A percentile compares a stretch with the other conserved stretches of the same genome.
phyloP scores from a whole-genome alignment of 2,888 invertebrate species.

The Odiellus spinosus region DNA sequence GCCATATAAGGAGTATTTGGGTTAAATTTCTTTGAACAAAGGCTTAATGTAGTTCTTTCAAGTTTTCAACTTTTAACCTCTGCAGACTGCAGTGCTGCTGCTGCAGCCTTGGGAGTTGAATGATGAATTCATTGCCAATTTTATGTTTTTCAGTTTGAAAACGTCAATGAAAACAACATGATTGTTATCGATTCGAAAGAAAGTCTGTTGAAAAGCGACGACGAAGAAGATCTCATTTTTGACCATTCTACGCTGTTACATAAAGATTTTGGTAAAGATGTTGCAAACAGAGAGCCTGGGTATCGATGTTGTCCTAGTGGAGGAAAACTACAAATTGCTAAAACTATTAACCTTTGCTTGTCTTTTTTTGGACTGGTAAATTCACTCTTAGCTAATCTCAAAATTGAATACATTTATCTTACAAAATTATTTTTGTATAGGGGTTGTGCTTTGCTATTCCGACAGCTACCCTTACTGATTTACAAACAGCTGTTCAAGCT shows the following conservation, averaged over 20 bases:
- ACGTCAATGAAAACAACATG: background rate
- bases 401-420: background rate
- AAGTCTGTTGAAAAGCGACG: background rate
- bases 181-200: background rate
- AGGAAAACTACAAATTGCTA: conserved; percentile 25
- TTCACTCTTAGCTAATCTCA: too few species aligned
- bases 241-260: conserved; percentile 29
- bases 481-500: conserved; percentile 26
- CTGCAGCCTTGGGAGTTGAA: too few species aligned
- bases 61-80: background rate
- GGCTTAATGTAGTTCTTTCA: background rate
- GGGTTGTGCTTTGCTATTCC: conserved; percentile 33
- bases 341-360: conserved; percentile 29
- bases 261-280: conserved; percentile 20
- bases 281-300: conserved; percentile 19
- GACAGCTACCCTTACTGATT: conserved; percentile 31
- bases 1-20: background rate
- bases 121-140: too few species aligned
- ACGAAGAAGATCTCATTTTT: conserved; percentile 30
- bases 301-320: conserved; percentile 17
- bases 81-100: background rate
- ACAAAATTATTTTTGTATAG: conserved; percentile 21
- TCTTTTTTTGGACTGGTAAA: conserved; percentile 32
- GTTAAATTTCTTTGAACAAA: background rate
- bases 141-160: background rate